phyloP scores from a whole-genome alignment of 2,888 invertebrate species.

The Tiliacea citrago region DNA sequence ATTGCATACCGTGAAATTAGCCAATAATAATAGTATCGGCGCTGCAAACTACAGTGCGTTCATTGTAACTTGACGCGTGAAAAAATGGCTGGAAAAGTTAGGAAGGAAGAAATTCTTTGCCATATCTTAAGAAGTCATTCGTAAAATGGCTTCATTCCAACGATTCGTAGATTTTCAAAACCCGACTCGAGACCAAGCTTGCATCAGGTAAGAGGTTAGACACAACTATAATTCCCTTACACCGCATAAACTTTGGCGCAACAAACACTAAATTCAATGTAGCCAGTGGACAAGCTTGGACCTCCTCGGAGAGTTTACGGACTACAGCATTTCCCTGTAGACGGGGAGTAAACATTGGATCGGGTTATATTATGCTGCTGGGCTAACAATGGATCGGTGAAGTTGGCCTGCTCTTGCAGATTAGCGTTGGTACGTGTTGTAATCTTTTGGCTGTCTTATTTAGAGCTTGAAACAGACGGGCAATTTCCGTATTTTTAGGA shows the following conservation, averaged over 20 bases:
- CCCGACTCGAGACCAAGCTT: slow-evolving; percentile 1
- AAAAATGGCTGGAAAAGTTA: too few species aligned
- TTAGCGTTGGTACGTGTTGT: slow-evolving; percentile 16
- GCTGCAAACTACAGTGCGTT: too few species aligned
- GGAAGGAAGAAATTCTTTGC: too few species aligned
- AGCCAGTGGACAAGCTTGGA: slow-evolving; percentile 50
- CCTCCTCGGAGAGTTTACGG: slow-evolving; percentile 45
- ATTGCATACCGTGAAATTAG: too few species aligned
- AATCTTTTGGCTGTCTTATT: slow-evolving; percentile 1
- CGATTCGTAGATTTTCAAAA: not conserved
- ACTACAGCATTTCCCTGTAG: slow-evolving; percentile 47
- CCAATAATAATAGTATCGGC: too few species aligned
- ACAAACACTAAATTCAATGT: slow-evolving; percentile 67
- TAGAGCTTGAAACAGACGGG: not conserved
- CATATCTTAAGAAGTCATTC: not conserved
- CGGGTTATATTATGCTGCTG: slow-evolving; percentile 43
- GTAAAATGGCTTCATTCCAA: not conserved
- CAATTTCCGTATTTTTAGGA: not conserved
- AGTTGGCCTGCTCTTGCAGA: slow-evolving; percentile 29
- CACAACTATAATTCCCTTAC: slow-evolving; percentile 34
- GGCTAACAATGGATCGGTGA: slow-evolving; percentile 26
- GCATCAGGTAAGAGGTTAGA: slow-evolving; percentile 12
- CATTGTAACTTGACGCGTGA: too few species aligned
- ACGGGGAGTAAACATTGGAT: slow-evolving; percentile 47
- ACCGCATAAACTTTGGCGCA: slow-evolving; percentile 57